These are phyloP conservation scores for Abrostola tripartita DNA, from an alignment of 2,888 invertebrate species.

Conservation along the genomic window DNA sequence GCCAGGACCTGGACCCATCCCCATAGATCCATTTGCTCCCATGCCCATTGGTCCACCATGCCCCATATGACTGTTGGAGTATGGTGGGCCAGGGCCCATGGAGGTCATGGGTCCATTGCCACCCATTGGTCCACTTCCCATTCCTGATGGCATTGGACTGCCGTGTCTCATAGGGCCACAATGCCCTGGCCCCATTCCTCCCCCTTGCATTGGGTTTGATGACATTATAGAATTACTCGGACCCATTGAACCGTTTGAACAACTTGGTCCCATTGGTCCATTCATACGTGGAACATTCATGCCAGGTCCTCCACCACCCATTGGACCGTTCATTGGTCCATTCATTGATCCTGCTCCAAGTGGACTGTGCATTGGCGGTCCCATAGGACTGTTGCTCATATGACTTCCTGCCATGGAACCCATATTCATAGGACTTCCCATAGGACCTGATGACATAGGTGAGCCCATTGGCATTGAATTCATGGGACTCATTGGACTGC, in stretches of 20 bases:
- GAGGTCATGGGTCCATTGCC: conserved; percentile 85
- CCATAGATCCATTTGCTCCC: conserved; percentile 84
- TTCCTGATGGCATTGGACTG: conserved; percentile 88
- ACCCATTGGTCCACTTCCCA: conserved; percentile 89
- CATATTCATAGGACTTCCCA: conserved; percentile 93
- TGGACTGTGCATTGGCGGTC: conserved; percentile 93
- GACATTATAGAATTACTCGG: conserved; percentile 88
- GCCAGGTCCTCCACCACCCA: conserved; percentile 89
- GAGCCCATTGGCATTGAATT: conserved; percentile 92
- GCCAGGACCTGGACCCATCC: conserved; percentile 84
- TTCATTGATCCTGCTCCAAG: conserved; percentile 88
- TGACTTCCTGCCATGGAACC: conserved; percentile 89
- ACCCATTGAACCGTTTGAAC: conserved; percentile 89
- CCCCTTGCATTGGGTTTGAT: conserved; percentile 85
- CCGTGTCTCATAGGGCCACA: conserved; percentile 88
- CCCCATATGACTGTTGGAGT: conserved; percentile 84
- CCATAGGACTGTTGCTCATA: conserved; percentile 92
- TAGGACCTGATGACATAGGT: conserved; percentile 91
- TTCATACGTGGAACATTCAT: conserved; percentile 88
- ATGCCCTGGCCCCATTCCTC: conserved; percentile 85
- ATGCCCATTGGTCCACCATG: conserved; percentile 87
- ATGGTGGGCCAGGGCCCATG: conserved; percentile 85
- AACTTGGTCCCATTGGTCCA: conserved; percentile 87
- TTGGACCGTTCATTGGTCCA: conserved; percentile 88
- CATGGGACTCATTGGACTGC: conserved; percentile 93